These are phyloP conservation scores for Cheirogaleus medius DNA, from an alignment of 2,113 vertebrate species.

Conservation along the genomic window DNA sequence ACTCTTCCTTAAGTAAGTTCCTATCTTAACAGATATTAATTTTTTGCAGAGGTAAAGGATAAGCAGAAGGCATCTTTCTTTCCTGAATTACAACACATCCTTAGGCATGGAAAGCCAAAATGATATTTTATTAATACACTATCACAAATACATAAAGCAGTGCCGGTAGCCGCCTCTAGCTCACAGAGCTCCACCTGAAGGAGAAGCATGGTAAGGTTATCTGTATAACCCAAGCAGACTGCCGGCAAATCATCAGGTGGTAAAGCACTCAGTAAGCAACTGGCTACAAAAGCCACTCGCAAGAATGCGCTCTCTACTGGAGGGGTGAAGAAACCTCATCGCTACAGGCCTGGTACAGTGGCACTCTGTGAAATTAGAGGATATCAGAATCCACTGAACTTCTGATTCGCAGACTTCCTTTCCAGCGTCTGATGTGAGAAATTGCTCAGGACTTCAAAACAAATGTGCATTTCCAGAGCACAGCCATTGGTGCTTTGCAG, in stretches of 20 bases:
- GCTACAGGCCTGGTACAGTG: slow-evolving; percentile 79
- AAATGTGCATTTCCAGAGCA: slow-evolving; percentile 87
- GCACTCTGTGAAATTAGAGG: not conserved
- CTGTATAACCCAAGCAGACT: slow-evolving; percentile 78
- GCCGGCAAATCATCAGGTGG: slow-evolving; percentile 81
- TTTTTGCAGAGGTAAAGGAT: not conserved
- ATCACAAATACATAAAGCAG: not conserved
- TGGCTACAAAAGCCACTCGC: slow-evolving; percentile 86
- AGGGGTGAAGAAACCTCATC: slow-evolving; percentile 86
- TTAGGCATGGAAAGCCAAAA: not conserved
- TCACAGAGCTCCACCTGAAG: no score
- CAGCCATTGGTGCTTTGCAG: slow-evolving; percentile 89
- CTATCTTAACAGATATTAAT: not conserved
- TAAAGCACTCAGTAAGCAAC: slow-evolving; percentile 86
- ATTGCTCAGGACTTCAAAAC: slow-evolving; percentile 90
- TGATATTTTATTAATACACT: not conserved
- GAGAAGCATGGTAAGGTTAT: no score
- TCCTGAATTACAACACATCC: not conserved
- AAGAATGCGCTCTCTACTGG: slow-evolving; percentile 87
- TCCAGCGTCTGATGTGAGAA: slow-evolving; percentile 86
- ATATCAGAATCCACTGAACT: not conserved
- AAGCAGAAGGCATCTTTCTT: not conserved
- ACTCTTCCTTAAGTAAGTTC: not conserved
- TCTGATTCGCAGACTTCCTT: slow-evolving; percentile 87
- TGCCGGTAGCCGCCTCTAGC: no score